A percentile compares a stretch with the other conserved stretches of the same genome.
Evolutionary conservation across 2,888 invertebrate species (phyloP).

Genomic region (Noctua fimbriata): DNA sequence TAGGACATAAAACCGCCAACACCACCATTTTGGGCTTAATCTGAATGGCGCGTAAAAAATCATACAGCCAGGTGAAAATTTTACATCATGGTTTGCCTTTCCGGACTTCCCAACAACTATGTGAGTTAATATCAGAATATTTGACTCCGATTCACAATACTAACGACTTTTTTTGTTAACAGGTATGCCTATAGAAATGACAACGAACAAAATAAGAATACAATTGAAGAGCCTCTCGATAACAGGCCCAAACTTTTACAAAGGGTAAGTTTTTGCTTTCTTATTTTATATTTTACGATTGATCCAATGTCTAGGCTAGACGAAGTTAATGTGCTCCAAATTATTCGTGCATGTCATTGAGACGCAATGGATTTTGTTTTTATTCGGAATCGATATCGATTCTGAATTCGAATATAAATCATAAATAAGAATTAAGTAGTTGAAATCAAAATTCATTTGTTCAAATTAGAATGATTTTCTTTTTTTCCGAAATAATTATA

Average conservation of each 20-base stretch:
- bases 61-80: neutral
- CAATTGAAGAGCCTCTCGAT: conserved; percentile 89
- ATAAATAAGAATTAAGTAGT: neutral
- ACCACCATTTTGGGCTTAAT: neutral
- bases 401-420: neutral
- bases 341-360: neutral
- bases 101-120: neutral
- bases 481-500: too few relatives aligned
- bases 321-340: too few relatives aligned
- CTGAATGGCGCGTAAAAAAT: neutral
- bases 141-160: neutral
- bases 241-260: conserved; percentile 91
- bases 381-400: neutral
- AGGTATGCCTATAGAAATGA: conserved; percentile 76
- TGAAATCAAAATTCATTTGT: neutral
- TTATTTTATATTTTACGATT: conserved; percentile 8
- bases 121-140: neutral
- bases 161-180: conserved; percentile 45
- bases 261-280: conserved; percentile 76
- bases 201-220: conserved; percentile 72
- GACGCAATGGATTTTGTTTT: neutral
- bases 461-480: neutral
- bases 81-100: neutral
- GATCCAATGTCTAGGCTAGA: conserved; percentile 3
- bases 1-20: neutral